Base-by-base conservation (phyloP, 1,140 invertebrate species). In the Sminthurides bifidus region DNA sequence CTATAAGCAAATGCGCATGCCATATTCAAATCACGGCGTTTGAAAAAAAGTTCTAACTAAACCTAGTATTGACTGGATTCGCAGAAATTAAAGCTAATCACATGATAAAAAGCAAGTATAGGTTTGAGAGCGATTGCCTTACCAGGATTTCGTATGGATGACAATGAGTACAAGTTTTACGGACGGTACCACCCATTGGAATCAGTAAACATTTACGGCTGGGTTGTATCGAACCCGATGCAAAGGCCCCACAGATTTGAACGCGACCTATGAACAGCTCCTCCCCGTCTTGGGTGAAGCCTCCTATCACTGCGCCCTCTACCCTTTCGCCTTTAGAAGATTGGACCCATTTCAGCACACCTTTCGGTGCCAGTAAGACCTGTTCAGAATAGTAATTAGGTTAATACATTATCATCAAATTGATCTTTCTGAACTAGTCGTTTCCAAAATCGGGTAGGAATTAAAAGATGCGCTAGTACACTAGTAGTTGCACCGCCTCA, bases 61-160 rank as follows among this genome's bases (percentile, higher is more conserved):
- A 35, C 8, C 8, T 17, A 8, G n/a, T 17, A 41, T 41, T 21
- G n/a, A 8, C n/a, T 41, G n/a, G 38, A n/a, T 41, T 41, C 5
- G 6, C 3, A 45, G 29, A 21, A 8, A 21, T 21, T 23, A 45
- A 45, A 45, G 5, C 10, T 3, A 12, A 24, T 4, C 6, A 5
- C 31, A 49, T 4, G 35, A 31, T 6, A 8, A 10, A 31, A 30
- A 49, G 35, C 3, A 6, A 17, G 24, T 29, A 27, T 45, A 12
- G 24, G 5, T 45, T 4, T 23, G 21, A 21, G 14, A 31, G n/a
- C n/a, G n/a, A n/a, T n/a, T n/a, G n/a, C n/a, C 29, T 30, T 19
- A 49, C 46, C 8, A 49, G 46, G 29, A 49, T 49, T 33, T 49
- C 46, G 19, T 49, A 49, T 2, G 46, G 46, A 35, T 49, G 46